phyloP scores from a whole-genome alignment of 35 echinoderm and acorn worm genomes.

The Ptychodera flava region DNA sequence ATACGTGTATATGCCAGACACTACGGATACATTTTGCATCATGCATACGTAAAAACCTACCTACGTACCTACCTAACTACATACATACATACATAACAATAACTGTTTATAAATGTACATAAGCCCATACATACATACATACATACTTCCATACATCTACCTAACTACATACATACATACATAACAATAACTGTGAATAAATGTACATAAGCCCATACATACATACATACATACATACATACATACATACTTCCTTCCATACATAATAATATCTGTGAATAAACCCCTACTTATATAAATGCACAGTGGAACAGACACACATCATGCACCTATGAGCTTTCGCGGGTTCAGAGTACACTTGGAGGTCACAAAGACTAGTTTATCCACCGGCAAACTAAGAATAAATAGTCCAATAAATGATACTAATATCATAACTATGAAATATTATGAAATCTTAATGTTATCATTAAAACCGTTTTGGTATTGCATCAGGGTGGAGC shows the following conservation, averaged over 20 bases:
- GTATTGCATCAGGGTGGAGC: too few relatives aligned
- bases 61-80: background rate
- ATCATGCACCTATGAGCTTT: too few relatives aligned
- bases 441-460: too few relatives aligned
- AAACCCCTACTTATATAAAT: too few relatives aligned
- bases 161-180: background rate
- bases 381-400: too few relatives aligned
- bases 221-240: slow-evolving; percentile 2
- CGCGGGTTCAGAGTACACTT: too few relatives aligned
- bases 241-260: background rate
- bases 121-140: background rate
- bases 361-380: too few relatives aligned
- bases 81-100: background rate
- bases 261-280: too few relatives aligned
- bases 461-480: too few relatives aligned
- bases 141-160: background rate
- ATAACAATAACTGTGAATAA: background rate
- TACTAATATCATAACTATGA: too few relatives aligned
- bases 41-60: background rate
- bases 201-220: background rate
- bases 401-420: too few relatives aligned
- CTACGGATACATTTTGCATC: background rate
- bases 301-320: too few relatives aligned
- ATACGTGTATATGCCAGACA: background rate
- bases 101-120: background rate